These are phyloP conservation scores for Rapana venosa DNA, from an alignment of 2,888 invertebrate genomes.

Conservation along the genomic window DNA sequence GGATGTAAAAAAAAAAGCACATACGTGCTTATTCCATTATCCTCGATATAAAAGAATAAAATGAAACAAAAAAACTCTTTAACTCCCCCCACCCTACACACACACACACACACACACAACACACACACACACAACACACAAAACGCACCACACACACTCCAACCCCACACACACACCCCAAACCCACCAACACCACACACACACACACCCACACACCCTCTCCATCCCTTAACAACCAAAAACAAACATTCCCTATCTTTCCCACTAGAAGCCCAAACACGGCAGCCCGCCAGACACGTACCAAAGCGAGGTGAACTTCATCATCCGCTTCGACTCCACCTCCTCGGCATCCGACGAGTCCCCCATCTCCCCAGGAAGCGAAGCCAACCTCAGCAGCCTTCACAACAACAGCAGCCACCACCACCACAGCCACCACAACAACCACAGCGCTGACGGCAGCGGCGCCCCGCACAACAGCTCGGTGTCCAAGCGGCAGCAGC, in stretches of 20 bases:
- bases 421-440: no score
- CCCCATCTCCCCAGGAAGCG: background rate
- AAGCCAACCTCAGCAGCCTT: background rate
- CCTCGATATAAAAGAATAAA: no score
- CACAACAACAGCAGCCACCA: background rate
- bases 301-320: background rate
- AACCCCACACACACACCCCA: background rate
- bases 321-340: slow-evolving; percentile 15
- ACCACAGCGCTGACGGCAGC: background rate
- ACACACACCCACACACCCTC: background rate
- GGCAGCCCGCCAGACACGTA: no score
- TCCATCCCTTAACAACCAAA: background rate
- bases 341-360: slow-evolving; percentile 11
- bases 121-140: no score
- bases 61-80: no score
- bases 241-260: background rate
- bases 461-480: background rate
- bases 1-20: no score
- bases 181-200: background rate
- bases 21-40: no score
- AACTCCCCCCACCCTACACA: no score
- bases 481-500: background rate
- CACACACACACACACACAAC: slow-evolving; percentile 9
- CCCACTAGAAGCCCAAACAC: no score
- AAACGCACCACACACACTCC: no score